A percentile compares a stretch with the other conserved stretches of the same genome.
Conservation (phyloP, 2,888 invertebrate genomes). For the Drosophila mimetica region DNA sequence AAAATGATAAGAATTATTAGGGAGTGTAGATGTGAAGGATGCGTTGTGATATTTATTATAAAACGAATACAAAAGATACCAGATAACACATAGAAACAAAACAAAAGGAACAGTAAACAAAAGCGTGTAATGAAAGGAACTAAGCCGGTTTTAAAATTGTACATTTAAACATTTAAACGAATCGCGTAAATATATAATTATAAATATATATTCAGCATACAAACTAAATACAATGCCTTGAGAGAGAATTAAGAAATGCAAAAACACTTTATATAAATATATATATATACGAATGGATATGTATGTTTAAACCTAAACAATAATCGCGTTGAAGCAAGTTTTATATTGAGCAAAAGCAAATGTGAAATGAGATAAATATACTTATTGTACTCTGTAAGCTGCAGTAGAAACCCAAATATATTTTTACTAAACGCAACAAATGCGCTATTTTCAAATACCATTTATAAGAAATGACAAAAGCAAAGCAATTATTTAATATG, state of each 20-base stretch:
- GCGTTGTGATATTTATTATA: constrained; percentile 85
- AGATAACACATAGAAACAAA: constrained; percentile 46
- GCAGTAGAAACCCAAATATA: constrained; percentile 77
- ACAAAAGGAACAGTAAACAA: constrained; percentile 54
- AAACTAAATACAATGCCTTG: constrained; percentile 68
- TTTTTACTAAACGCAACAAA: constrained; percentile 75
- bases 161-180: constrained; percentile 75
- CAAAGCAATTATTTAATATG: constrained; percentile 77
- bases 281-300: constrained; percentile 21
- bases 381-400: constrained; percentile 56
- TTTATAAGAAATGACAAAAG: constrained; percentile 72
- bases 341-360: constrained; percentile 52
- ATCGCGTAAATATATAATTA: constrained; percentile 35
- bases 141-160: constrained; percentile 77
- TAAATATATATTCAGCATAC: constrained; percentile 32
- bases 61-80: constrained; percentile 64
- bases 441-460: constrained; percentile 78
- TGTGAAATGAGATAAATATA: constrained; percentile 41
- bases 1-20: constrained; percentile 51
- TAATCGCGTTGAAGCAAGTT: constrained; percentile 44
- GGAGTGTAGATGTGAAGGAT: constrained; percentile 73
- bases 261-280: constrained; percentile 49
- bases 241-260: constrained; percentile 58
- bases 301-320: constrained; percentile 38
- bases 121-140: constrained; percentile 72